Evolutionary conservation across 30 jellyfish, hydroid and myxozoan species (phyloP).

Genomic region (Rhopilema esculentum): DNA sequence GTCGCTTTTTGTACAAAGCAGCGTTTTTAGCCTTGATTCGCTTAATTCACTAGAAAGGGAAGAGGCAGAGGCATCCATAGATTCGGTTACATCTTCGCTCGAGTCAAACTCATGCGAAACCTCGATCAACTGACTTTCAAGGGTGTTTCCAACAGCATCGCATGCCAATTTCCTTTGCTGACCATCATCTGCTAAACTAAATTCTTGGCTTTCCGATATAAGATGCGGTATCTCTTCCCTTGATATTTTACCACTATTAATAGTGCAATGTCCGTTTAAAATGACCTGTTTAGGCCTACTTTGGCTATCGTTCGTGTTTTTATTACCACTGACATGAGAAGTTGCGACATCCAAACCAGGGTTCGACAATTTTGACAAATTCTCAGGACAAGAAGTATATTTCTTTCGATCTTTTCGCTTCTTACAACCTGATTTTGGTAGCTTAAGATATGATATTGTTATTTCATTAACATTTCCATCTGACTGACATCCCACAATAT

Average conservation of each 20-base stretch:
- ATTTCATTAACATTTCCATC: background rate
- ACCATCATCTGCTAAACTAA: background rate
- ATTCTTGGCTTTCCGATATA: slow-evolving; percentile 60
- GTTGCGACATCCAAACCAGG: background rate
- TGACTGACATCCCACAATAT: background rate
- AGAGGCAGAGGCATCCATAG: slow-evolving; percentile 35
- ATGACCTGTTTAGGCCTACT: slow-evolving; percentile 4
- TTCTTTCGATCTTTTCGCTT: slow-evolving; percentile 36
- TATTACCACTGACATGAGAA: background rate
- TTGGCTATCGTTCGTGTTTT: background rate
- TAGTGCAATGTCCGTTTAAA: slow-evolving; percentile 11
- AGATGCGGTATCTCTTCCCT: slow-evolving; percentile 31
- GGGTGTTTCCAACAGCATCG: background rate
- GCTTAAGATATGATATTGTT: slow-evolving; percentile 30
- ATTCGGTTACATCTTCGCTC: slow-evolving; percentile 25
- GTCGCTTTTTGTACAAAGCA: slow-evolving; percentile 25
- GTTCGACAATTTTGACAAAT: background rate
- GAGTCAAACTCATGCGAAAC: background rate
- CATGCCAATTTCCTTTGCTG: background rate
- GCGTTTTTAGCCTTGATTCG: slow-evolving; percentile 23
- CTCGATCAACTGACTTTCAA: background rate
- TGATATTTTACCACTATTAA: slow-evolving; percentile 2
- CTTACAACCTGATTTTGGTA: slow-evolving; percentile 33
- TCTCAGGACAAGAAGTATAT: slow-evolving; percentile 59
- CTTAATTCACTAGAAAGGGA: background rate